Evolutionary conservation across 2,113 vertebrate species (phyloP), one percentile per base, ranked within the genome.

Genomic region (Periophthalmus modestus): DNA sequence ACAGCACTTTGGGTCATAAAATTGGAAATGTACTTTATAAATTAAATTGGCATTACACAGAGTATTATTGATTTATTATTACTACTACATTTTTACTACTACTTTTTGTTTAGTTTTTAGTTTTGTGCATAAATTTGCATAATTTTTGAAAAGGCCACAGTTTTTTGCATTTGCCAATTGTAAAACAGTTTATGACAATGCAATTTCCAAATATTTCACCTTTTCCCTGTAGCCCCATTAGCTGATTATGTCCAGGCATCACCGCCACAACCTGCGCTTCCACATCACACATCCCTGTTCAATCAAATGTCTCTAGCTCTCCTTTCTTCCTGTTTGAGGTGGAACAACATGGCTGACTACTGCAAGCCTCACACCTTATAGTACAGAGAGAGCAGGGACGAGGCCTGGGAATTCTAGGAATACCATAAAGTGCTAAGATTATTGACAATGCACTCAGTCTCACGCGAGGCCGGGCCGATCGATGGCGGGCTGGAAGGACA

Each of bases 401-500:
- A 84, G 85, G 74, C 75, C 79, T 66, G 86, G 82, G 89, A 88
- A 87, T 87, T 89, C 90, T 85, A 91, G 88, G 89, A 91, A 92
- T 84, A 89, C 85, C 88, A 90, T 87, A 90, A 89, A 90, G 88
- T 88, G 89, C 87, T 88, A 86, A 89, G 78, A 86, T 86, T 92
- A 92, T 91, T 90, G 90, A 92, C 87, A 87, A 89, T 83, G 82
- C 88, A 91, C 84, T 90, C 87, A 90, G 88, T 87, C 91, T 90
- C 91, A 87, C 89, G 73, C 86, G 71, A 10, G 79, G 85, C 76
- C 36, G 13, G 58, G 71, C 46, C 80, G 82, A 91, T 91, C 89
- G 72, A 92, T 91, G 85, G 81, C 81, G 55, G 69, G 85, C 83
- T 80, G 71, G 82, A 89, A 83, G 86, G 88, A 84, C 88, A 91